Base-by-base conservation (phyloP, 2,797 vertebrate genomes). In the Telmatherina bonti region DNA sequence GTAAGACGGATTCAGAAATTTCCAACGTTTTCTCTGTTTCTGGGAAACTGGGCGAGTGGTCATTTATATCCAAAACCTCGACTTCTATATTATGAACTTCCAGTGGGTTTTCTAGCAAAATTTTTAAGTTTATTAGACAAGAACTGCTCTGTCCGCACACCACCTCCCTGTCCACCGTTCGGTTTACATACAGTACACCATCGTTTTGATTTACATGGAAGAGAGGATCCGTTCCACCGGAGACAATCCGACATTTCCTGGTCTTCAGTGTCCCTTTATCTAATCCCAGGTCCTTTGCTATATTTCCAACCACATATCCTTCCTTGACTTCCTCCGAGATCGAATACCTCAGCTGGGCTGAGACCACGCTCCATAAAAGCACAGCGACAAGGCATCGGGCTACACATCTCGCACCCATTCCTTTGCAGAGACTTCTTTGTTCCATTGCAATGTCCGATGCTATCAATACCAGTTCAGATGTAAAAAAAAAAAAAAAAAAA, bases 231-330 rank as follows among this genome's bases (percentile, higher is more conserved):
- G 10, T 0, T 0, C 13, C 0, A 20, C 65, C 56, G 0, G 65
- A 20, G 1, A 88, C 89, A 29, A 89, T 83, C 1, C 89, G 83
- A 22, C 67, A 89, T 43, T 86, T 79, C 5, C 87, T 88, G 5
- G 86, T 66, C 22, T 53, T 80, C 73, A 95, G 62, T 0, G 83
- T 78, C 18, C 13, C 62, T 27, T 87, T 80, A 43, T 94, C 91
- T 12, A 96, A 62, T 5, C 91, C 93, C 29, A 96, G 54, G 69
- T 96, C 95, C 47, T 92, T 93, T 2, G 93, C 86, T 38, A 95
- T 75, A 72, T 94, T 93, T 7, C 94, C 95, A 56, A 96, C 92
- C 43, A 89, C 77, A 49, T 85, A 90, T 30, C 93, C 93, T 75
- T 91, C 91, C 7, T 89, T 88, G 0, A 90, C 79, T 30, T 95